Evolutionary conservation across 1,140 invertebrate genomes (phyloP), one percentile per base, ranked within the genome.

Genomic region (Ceratosolen fusciceps): DNA sequence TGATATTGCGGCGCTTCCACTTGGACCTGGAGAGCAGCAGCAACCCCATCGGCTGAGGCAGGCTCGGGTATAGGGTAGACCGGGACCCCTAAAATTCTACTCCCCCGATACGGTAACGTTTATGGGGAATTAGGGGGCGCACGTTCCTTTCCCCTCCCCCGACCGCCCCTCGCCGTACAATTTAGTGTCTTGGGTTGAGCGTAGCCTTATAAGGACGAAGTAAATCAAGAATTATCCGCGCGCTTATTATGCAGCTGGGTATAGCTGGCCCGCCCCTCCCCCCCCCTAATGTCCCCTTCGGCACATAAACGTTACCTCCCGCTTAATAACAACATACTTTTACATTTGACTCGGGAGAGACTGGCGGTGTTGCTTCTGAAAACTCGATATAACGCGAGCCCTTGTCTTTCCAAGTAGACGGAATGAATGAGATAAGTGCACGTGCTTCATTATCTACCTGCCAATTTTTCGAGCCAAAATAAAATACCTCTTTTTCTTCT

Each of bases 181-280:
- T 71, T 71, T 54, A 52, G 47, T 31, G 2, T 16, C 2, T 29
- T 60, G 3, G 24, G 2, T 60, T 1, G 43, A 49, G 43, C 26
- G 24, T 24, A 67, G n/a, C 39, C 65, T 39, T 43, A 21, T 68
- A 79, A 79, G 56, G 26, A 29, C 24, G 2, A 8, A 43, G 19
- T 68, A 68, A 72, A 49, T 72, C 49, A 37, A 31, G 24, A 29
- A 54, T n/a, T 72, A 54, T 54, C 70, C 29, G 24, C 14, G 70
- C 2, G 7, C 4, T 72, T 47, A 54, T 72, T 71, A 72, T 34
- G 29, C 19, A 62, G 10, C 31, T 14, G 24, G n/a, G 58, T 34
- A 19, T 62, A 14, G 29, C 3, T 19, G 29, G n/a, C n/a, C n/a
- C n/a, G n/a, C n/a, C n/a, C n/a, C n/a, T n/a, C n/a, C n/a, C n/a